These are phyloP conservation scores for Phalacrocorax brasilianus DNA, from an alignment of 2,113 vertebrate genomes.

Conservation along the genomic window DNA sequence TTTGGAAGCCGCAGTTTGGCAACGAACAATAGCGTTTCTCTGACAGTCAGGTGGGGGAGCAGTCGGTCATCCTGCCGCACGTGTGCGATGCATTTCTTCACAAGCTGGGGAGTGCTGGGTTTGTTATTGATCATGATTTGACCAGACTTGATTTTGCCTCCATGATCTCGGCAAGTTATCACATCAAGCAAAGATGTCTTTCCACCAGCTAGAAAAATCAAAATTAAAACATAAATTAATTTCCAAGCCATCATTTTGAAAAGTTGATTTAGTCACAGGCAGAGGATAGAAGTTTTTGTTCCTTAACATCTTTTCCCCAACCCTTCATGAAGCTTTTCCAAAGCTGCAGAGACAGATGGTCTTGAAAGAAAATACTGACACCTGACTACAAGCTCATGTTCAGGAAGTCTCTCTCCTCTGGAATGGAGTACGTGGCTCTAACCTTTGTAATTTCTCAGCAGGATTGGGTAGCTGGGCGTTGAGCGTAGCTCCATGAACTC, in stretches of 20 bases:
- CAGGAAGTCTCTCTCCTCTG: neutral
- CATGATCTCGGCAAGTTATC: slow-evolving; percentile 86
- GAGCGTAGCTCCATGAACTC: neutral
- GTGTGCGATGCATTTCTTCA: slow-evolving; percentile 88
- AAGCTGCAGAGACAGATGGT: neutral
- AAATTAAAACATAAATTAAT: neutral
- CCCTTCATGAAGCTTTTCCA: neutral
- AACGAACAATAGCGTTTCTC: slow-evolving; percentile 88
- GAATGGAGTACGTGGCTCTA: neutral
- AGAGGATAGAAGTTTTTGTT: neutral
- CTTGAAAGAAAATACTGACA: neutral
- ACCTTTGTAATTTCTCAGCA: neutral
- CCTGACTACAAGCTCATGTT: neutral
- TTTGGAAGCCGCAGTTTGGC: slow-evolving; percentile 90
- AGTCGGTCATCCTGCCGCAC: slow-evolving; percentile 92
- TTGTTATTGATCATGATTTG: slow-evolving; percentile 86
- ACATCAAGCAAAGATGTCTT: slow-evolving; percentile 90
- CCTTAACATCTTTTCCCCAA: neutral
- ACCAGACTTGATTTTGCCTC: slow-evolving; percentile 82
- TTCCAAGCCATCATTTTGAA: neutral
- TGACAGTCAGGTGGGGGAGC: slow-evolving; percentile 90
- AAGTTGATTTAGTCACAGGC: neutral
- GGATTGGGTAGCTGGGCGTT: neutral
- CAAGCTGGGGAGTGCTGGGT: slow-evolving; percentile 81
- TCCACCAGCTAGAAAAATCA: slow-evolving; percentile 79